A percentile compares a stretch with the other conserved stretches of the same genome.
Evolutionary conservation across 2,797 vertebrate genomes (phyloP).

Genomic region (Falco novaeseelandiae): DNA sequence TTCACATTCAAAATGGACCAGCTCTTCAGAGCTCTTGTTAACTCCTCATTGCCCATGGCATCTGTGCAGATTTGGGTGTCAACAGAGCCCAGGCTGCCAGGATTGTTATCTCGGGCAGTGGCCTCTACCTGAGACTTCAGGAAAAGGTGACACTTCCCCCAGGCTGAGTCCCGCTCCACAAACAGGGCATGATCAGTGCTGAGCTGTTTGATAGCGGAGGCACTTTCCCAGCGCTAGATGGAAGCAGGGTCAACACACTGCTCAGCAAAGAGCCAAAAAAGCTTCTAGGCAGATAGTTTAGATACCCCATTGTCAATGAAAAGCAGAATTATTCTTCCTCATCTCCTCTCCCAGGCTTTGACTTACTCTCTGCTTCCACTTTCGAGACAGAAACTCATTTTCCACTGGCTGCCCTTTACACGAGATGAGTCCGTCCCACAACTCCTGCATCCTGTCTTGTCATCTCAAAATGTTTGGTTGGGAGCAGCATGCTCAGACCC

Average conservation of each 20-base stretch:
- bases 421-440: background rate
- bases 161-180: accelerated
- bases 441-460: background rate
- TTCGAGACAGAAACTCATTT: background rate
- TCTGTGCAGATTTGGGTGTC: background rate
- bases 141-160: background rate
- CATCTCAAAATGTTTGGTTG: background rate
- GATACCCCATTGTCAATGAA: background rate
- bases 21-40: slow-evolving; percentile 39
- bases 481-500: background rate
- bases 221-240: background rate
- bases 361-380: background rate
- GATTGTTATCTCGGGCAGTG: background rate
- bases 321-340: background rate
- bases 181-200: background rate
- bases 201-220: background rate
- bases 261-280: background rate
- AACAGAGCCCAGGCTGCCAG: background rate
- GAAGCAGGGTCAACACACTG: background rate
- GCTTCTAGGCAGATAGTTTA: background rate
- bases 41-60: slow-evolving; percentile 13
- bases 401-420: background rate
- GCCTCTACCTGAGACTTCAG: accelerated
- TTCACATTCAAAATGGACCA: slow-evolving; percentile 63
- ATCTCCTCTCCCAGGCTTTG: background rate